Percentiles rank a stretch among this genome's conserved stretches.
These are phyloP conservation scores for Ursus arctos DNA, from an alignment of 2,113 vertebrate species.

Conservation along the genomic window DNA sequence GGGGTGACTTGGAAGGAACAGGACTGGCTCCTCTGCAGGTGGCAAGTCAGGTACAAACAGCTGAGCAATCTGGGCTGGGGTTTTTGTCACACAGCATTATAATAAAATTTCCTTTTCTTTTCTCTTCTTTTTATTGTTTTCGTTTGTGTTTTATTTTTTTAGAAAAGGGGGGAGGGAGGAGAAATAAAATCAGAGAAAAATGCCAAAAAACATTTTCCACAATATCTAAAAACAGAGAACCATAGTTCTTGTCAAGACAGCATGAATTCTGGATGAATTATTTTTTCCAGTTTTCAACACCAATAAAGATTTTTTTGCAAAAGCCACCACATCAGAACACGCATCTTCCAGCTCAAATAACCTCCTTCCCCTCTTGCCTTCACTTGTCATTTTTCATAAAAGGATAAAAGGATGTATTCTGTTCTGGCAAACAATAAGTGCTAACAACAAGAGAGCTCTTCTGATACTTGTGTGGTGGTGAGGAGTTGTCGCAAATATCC, in stretches of 20 bases:
- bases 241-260: conserved; percentile 85
- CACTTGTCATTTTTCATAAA: conserved; percentile 64
- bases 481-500: conserved; percentile 79
- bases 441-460: conserved; percentile 84
- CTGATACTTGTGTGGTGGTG: conserved; percentile 74
- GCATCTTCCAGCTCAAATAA: conserved; percentile 76
- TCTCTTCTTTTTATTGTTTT: conserved; percentile 72
- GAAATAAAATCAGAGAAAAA: conserved; percentile 86
- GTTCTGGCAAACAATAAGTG: conserved; percentile 87
- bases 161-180: conserved; percentile 62
- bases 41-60: conserved; percentile 85
- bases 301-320: conserved; percentile 78
- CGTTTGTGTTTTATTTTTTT: conserved; percentile 68
- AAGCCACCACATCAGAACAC: conserved; percentile 78
- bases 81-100: conserved; percentile 77
- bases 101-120: conserved; percentile 76
- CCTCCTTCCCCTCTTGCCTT: conserved; percentile 72
- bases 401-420: conserved; percentile 58
- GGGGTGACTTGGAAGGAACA: conserved; percentile 86
- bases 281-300: conserved; percentile 79
- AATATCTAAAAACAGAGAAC: conserved; percentile 88
- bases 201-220: conserved; percentile 87
- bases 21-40: conserved; percentile 86
- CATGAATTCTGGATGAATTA: conserved; percentile 82
- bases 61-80: conserved; percentile 84